phyloP scores from a whole-genome alignment of 1,140 invertebrate genomes.

The Gryon sp. region DNA sequence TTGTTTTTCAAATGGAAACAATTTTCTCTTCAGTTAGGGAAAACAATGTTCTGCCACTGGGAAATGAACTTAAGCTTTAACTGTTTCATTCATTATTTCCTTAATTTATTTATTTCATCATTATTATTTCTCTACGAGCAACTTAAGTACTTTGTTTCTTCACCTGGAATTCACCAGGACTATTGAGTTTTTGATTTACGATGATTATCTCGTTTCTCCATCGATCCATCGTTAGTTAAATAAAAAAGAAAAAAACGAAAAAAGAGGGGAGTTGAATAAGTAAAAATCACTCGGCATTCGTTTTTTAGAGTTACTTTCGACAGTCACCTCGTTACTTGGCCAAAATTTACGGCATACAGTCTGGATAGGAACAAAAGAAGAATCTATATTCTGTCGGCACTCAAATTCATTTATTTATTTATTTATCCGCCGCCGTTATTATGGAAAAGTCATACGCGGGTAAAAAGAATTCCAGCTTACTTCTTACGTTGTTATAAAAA shows the following conservation, averaged over 20 bases:
- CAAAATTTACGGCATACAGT: constrained; percentile 74
- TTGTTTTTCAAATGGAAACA: no score
- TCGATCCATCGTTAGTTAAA: constrained; percentile 64
- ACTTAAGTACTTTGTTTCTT: constrained; percentile 58
- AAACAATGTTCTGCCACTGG: no score
- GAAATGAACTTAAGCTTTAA: no score
- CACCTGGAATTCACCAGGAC: constrained; percentile 58
- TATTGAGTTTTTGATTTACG: constrained; percentile 74
- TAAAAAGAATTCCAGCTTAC: constrained; percentile 9
- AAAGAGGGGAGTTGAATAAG: no score
- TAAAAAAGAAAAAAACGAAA: constrained; percentile 66
- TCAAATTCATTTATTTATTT: constrained; percentile 62
- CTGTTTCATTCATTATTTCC: background rate
- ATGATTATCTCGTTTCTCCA: constrained; percentile 62
- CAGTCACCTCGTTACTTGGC: constrained; percentile 76
- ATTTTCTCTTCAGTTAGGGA: no score
- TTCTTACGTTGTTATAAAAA: no score
- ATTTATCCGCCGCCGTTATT: constrained; percentile 56
- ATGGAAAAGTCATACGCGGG: constrained; percentile 55
- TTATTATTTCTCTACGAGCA: constrained; percentile 50
- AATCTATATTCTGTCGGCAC: constrained; percentile 46
- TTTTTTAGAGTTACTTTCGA: constrained; percentile 77
- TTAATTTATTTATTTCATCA: background rate
- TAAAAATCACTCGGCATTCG: constrained; percentile 65
- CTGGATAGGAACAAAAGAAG: constrained; percentile 67